These are phyloP conservation scores for Phaonia tiefii DNA, from an alignment of 2,888 invertebrate genomes.

Conservation along the genomic window DNA sequence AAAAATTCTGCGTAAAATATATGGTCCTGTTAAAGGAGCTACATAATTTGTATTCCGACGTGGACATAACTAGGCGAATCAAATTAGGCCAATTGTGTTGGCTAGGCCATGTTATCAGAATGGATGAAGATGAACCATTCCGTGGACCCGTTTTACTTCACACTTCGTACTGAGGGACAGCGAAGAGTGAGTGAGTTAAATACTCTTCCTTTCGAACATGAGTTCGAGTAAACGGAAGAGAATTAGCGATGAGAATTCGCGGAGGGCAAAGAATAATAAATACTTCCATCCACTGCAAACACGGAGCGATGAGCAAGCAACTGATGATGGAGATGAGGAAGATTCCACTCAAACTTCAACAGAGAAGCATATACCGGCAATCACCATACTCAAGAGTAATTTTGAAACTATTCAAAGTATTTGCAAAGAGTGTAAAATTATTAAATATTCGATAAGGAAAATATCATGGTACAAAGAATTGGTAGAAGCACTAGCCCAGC, in stretches of 20 bases:
- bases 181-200: too few relatives aligned
- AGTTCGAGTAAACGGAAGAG: slow-evolving; percentile 3
- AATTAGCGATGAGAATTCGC: not conserved
- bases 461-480: too few relatives aligned
- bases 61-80: not conserved
- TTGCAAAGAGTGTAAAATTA: slow-evolving; percentile 6
- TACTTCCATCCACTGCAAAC: not conserved
- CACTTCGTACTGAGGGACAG: too few relatives aligned
- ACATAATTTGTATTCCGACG: not conserved
- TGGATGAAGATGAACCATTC: too few relatives aligned
- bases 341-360: not conserved
- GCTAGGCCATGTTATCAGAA: too few relatives aligned
- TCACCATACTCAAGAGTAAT: slow-evolving; percentile 3
- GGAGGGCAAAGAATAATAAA: not conserved
- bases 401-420: not conserved
- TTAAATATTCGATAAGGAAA: slow-evolving; percentile 9
- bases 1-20: too few relatives aligned
- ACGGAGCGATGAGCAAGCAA: not conserved
- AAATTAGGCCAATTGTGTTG: too few relatives aligned
- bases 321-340: not conserved
- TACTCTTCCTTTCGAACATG: not conserved
- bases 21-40: too few relatives aligned
- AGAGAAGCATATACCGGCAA: slow-evolving; percentile 3
- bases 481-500: too few relatives aligned
- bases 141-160: too few relatives aligned